Evolutionary conservation across 2,797 vertebrate genomes (phyloP), one percentile per base, ranked within the genome.

Genomic region (Danio jaintianensis): DNA sequence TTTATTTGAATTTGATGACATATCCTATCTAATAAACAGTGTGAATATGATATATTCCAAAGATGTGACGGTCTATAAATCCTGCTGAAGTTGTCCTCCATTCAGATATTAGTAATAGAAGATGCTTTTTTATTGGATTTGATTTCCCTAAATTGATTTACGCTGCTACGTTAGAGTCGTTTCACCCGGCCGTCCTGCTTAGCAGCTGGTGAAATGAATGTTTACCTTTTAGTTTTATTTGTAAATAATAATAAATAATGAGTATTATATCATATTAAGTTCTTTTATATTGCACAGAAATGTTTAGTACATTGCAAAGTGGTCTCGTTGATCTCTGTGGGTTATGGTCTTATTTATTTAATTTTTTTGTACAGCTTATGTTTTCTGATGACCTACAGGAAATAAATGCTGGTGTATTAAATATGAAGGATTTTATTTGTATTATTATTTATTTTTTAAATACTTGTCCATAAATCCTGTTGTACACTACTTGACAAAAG

Each of bases 311-410:
- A 93, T 93, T 91, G 92, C 90, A 92, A 92, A 93, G 89, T 94
- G 93, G 93, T 92, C 94, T 93, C 94, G 91, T 91, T 93, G 91
- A 94, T 90, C 91, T 95, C 95, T 94, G 56, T 92, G 72, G 93
- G 88, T 89, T 87, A 87, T 94, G 93, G 94, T 89, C 89, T 91
- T 83, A 85, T 74, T 91, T 83, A 85, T 74, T n/a, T n/a, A n/a
- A n/a, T 88, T 94, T 96, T 94, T 94, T 96, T 96, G 95, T 94
- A 94, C 95, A 95, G 91, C 90, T 94, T 96, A 93, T 95, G 93
- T 95, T 95, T 79, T 96, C 94, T 96, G 88, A 94, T 91, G 90
- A 95, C 92, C 89, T 92, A 90, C 89, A 92, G 90, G 95, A 90
- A 96, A 96, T 96, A 96, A 93, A 93, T 40, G 13, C 50, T 82